Percentiles rank a stretch among this genome's conserved stretches.
Evolutionary conservation across 1,140 invertebrate genomes (phyloP).

Genomic region (Plutomurus gul): DNA sequence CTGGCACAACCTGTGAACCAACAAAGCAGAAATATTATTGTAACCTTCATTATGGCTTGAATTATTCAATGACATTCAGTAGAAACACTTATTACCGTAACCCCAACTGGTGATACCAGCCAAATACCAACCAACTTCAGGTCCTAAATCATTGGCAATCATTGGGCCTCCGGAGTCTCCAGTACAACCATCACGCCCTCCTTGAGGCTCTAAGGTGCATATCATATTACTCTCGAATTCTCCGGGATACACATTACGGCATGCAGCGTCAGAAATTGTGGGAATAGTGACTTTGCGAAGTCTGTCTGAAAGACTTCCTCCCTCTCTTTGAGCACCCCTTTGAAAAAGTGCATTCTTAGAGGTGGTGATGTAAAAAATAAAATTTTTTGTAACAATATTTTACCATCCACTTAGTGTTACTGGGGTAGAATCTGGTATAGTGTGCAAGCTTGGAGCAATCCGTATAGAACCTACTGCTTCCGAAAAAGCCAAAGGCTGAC

Average conservation of each 20-base stretch:
- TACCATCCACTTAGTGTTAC: no score
- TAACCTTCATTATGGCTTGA: no score
- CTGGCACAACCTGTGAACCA: no score
- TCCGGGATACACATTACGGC: background rate
- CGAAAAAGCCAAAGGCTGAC: background rate
- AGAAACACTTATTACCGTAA: no score
- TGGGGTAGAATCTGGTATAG: background rate
- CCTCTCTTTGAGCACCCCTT: background rate
- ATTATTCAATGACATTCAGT: no score
- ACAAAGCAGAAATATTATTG: no score
- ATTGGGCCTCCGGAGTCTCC: background rate
- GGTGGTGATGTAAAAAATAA: no score
- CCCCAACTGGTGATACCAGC: constrained; percentile 1
- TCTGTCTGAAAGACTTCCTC: background rate
- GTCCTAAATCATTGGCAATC: background rate
- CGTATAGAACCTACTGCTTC: background rate
- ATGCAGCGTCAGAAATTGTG: background rate
- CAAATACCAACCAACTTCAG: background rate
- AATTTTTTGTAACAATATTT: no score
- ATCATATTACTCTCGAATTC: background rate
- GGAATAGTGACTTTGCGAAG: background rate
- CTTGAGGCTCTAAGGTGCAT: background rate
- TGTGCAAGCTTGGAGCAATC: background rate
- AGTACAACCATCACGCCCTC: background rate
- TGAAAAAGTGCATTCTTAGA: no score